Conservation (phyloP, 35 echinoderm and acorn worm genomes). For the Apostichopus japonicus region DNA sequence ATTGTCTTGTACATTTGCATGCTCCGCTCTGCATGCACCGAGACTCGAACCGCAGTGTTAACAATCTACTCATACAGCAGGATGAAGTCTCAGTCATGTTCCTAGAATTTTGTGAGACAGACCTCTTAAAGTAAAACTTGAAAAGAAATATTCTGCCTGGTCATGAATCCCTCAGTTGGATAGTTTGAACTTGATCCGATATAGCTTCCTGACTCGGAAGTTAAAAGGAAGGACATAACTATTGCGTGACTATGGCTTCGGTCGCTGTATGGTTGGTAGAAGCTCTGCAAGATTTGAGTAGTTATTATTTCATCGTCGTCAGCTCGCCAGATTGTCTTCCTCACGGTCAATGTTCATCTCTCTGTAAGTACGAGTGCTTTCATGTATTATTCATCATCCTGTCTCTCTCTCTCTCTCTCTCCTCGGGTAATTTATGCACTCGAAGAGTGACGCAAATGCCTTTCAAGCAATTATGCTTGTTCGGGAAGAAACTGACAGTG, state of each 20-base stretch:
- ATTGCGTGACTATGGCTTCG: not conserved
- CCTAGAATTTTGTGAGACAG: too few species aligned
- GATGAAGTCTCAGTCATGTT: too few species aligned
- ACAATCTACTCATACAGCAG: too few species aligned
- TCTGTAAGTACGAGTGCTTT: not conserved
- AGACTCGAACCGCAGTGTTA: too few species aligned
- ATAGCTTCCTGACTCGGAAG: not conserved
- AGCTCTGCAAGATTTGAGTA: not conserved
- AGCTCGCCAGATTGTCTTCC: not conserved
- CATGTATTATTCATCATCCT: not conserved
- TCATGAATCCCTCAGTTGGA: not conserved
- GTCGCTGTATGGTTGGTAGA: not conserved
- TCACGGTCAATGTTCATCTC: not conserved
- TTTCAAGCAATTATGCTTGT: conserved; percentile 28
- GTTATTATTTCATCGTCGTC: not conserved
- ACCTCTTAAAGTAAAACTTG: not conserved
- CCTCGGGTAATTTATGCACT: conserved; percentile 36
- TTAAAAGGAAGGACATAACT: not conserved
- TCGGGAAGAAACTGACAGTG: not conserved
- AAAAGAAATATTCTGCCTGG: not conserved
- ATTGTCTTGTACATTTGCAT: too few species aligned
- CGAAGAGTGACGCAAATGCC: conserved; percentile 23
- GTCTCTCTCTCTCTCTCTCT: not conserved
- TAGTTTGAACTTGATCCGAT: not conserved
- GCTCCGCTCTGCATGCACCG: too few species aligned